Evolutionary conservation across 2,888 invertebrate species (phyloP).

Genomic region (Stramonita haemastoma): DNA sequence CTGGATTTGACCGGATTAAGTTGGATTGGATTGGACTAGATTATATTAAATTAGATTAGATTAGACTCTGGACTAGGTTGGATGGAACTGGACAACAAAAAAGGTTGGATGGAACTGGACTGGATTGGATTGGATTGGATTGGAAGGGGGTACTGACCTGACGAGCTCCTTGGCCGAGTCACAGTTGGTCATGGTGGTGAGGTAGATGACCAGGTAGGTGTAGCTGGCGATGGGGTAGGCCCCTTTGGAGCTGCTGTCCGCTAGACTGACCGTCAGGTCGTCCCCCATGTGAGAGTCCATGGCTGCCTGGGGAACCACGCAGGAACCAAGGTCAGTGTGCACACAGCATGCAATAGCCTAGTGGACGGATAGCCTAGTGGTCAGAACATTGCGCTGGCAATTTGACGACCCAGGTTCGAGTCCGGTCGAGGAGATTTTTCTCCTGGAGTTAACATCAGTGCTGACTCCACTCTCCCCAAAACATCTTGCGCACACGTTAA

Average conservation of each 20-base stretch:
- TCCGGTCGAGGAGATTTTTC: too few relatives aligned
- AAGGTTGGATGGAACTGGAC: background rate
- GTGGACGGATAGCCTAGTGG: too few relatives aligned
- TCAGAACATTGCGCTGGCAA: too few relatives aligned
- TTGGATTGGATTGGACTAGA: too few relatives aligned
- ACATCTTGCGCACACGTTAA: too few relatives aligned
- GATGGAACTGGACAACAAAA: background rate
- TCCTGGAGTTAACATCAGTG: too few relatives aligned
- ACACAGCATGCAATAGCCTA: too few relatives aligned
- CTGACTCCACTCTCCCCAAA: too few relatives aligned
- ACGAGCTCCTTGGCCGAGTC: conserved; percentile 65
- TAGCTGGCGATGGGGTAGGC: conserved; percentile 69
- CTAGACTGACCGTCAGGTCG: conserved; percentile 48
- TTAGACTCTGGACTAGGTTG: background rate
- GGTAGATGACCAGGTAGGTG: conserved; percentile 68
- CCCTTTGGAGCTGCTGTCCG: conserved; percentile 38
- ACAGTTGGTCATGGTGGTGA: conserved; percentile 59
- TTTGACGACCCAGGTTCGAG: too few relatives aligned
- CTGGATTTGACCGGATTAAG: too few relatives aligned
- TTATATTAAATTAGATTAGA: background rate
- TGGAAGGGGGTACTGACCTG: conserved; percentile 45
- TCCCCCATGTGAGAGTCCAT: conserved; percentile 54
- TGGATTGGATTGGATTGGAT: too few relatives aligned
- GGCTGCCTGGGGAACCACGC: conserved; percentile 46
- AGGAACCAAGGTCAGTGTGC: too few relatives aligned